Evolutionary conservation across 2,113 vertebrate genomes (phyloP), one percentile per base, ranked within the genome.

Genomic region (Crotophaga sulcirostris): DNA sequence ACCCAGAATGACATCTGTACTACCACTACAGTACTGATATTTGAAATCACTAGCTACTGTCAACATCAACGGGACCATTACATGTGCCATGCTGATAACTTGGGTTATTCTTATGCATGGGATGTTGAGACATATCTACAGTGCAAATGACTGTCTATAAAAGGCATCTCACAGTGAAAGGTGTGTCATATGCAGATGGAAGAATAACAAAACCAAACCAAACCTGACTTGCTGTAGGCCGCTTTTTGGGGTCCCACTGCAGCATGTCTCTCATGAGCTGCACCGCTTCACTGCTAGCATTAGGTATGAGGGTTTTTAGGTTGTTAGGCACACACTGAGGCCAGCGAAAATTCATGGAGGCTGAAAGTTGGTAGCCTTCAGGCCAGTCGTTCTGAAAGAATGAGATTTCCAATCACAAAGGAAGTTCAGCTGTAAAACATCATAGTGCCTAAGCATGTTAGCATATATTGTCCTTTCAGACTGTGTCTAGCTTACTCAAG

Each of bases 181-280:
- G 34, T 90, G 60, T 2, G 6, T 44, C 18, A 25, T 14, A 70
- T 4, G 8, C 7, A 78, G 64, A 67, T 6, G 5, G 4, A 8
- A 86, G 44, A 63, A 70, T 69, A 86, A 87, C 5, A 66, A 94
- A 93, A 36, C 3, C n/a, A 75, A 92, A 62, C 36, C 94, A 97
- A 95, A 98, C 98, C 98, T 98, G 98, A 94, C 97, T 98, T 56
- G 98, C 98, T 49, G 98, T 98, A 58, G 98, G 98, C 6, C 98
- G 97, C 62, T 98, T 98, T 96, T 98, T 98, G 76, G 98, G 98
- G 80, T 98, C 98, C 98, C 98, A 98, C 72, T 98, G 98, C 11
- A 98, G 97, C 98, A 98, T 96, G 91, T 98, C 98, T 93, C 98
- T 98, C 97, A 98, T 98, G 84, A 98, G 98, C 51, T 98, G 98